These are phyloP conservation scores for Craseonycteris thonglongyai DNA, from an alignment of 2,113 vertebrate genomes.

Conservation along the genomic window DNA sequence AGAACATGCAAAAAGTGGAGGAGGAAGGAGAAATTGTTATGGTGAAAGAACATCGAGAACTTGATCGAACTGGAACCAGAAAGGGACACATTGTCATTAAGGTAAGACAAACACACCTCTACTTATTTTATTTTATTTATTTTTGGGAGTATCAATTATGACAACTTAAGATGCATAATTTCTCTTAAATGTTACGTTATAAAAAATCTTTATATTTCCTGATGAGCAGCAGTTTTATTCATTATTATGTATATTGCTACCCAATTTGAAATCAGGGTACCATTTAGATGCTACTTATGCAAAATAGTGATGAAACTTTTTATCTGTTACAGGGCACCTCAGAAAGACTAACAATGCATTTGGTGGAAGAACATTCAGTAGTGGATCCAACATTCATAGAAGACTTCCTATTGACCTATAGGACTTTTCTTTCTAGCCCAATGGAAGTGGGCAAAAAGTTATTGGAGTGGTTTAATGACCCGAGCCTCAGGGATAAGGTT, in stretches of 20 bases:
- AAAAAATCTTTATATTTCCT: background rate
- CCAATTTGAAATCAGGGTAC: background rate
- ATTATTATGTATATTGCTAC: background rate
- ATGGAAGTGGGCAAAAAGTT: conserved; percentile 99
- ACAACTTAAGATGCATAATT: background rate
- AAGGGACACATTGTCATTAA: conserved; percentile 99
- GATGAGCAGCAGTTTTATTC: background rate
- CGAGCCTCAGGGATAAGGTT: conserved; percentile 99
- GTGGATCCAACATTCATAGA: conserved; percentile 99
- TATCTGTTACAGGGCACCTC: conserved; percentile 86
- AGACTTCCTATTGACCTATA: conserved; percentile 97
- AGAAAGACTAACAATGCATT: conserved; percentile 97
- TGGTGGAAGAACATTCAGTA: conserved; percentile 98
- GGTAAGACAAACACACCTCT: conserved; percentile 75
- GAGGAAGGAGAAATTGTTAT: conserved; percentile 99
- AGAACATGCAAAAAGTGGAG: conserved; percentile 99
- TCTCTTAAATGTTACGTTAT: background rate
- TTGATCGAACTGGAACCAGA: conserved; percentile 97
- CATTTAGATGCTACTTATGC: background rate
- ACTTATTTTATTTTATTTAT: background rate
- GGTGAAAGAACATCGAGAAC: conserved; percentile 98
- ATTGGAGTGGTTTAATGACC: conserved; percentile 99
- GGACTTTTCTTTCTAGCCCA: conserved; percentile 97
- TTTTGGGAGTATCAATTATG: background rate
- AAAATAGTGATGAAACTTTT: background rate